These are phyloP conservation scores for Hapalemur alaotrensis DNA, from an alignment of 2,797 vertebrate species.

Conservation along the genomic window DNA sequence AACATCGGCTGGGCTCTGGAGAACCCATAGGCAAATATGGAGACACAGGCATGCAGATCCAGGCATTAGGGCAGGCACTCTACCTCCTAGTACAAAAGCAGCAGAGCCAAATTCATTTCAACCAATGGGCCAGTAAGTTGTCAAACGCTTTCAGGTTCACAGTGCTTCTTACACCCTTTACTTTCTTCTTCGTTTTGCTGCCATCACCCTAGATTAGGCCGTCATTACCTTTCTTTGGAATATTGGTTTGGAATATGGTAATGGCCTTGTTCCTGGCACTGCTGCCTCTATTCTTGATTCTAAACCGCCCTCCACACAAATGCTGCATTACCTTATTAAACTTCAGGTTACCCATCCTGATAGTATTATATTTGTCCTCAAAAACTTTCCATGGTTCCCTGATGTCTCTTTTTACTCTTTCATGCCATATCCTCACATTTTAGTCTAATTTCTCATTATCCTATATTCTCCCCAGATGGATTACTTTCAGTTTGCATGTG, in stretches of 20 bases:
- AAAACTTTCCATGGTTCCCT: not conserved
- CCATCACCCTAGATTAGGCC: not conserved
- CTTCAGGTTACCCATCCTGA: not conserved
- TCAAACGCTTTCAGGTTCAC: not conserved
- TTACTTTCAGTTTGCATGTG: not conserved
- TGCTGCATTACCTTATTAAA: not conserved
- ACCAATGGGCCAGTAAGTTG: not conserved
- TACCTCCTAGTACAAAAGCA: not conserved
- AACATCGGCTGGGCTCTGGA: not conserved
- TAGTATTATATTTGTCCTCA: not conserved
- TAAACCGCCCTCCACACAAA: not conserved
- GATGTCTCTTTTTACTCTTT: not conserved
- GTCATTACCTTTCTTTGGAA: not conserved
- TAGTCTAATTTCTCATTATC: not conserved
- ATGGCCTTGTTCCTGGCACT: not conserved
- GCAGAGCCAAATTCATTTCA: not conserved
- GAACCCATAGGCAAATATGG: not conserved
- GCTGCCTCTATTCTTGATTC: not conserved
- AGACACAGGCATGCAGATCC: not conserved
- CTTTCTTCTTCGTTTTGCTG: not conserved
- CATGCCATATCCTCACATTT: not conserved
- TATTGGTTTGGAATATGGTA: not conserved
- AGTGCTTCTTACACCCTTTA: not conserved
- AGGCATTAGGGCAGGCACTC: not conserved
- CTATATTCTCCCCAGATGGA: not conserved